These are phyloP conservation scores for Papilio xuthus DNA, from an alignment of 1,140 invertebrate species.

Conservation along the genomic window DNA sequence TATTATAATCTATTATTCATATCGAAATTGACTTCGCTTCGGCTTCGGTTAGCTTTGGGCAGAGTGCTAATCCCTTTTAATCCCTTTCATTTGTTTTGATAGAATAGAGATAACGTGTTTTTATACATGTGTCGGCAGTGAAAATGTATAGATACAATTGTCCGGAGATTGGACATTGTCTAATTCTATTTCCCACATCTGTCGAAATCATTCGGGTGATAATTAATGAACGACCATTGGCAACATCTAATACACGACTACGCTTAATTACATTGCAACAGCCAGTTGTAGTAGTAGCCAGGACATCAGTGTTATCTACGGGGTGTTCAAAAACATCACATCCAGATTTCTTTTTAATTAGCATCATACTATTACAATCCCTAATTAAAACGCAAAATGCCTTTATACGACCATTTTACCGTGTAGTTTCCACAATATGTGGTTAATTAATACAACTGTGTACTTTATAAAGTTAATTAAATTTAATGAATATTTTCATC, in stretches of 20 bases:
- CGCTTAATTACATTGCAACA: background rate
- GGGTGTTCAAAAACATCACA: background rate
- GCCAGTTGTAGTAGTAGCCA: background rate
- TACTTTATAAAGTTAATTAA: background rate
- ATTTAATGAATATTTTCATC: background rate
- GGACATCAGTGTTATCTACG: background rate
- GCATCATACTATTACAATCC: background rate
- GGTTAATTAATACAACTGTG: background rate
- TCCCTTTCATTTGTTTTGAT: background rate
- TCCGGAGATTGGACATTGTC: background rate
- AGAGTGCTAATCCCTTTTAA: too few relatives aligned
- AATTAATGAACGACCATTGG: conserved; percentile 4
- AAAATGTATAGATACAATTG: background rate
- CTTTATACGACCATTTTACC: too few relatives aligned
- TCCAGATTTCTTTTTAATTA: background rate
- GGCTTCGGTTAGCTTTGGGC: background rate
- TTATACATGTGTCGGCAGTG: background rate
- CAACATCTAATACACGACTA: conserved; percentile 10
- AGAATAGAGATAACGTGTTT: background rate
- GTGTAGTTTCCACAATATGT: background rate
- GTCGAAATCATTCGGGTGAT: background rate
- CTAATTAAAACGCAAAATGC: background rate
- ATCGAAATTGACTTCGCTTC: background rate
- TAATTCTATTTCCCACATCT: background rate
- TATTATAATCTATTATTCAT: background rate